These are phyloP conservation scores for Acleris cristana DNA, from an alignment of 2,888 invertebrate species.

Conservation along the genomic window DNA sequence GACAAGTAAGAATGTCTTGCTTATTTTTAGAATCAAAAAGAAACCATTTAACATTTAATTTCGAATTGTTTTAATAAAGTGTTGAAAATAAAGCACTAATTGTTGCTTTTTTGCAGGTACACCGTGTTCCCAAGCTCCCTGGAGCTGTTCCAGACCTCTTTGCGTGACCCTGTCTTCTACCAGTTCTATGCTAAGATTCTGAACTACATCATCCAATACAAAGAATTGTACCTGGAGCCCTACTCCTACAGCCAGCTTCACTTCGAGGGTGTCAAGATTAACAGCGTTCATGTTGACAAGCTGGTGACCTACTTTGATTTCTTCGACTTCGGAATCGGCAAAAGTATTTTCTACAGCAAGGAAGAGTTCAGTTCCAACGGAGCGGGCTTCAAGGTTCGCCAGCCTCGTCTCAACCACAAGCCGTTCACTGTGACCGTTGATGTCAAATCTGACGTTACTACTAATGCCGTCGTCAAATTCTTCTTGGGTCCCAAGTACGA, in stretches of 20 bases:
- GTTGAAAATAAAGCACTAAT: not conserved
- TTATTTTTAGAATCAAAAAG: too few relatives aligned
- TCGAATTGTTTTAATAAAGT: too few relatives aligned
- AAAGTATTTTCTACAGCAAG: slow-evolving; percentile 38
- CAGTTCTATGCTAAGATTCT: slow-evolving; percentile 81
- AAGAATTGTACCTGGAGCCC: slow-evolving; percentile 66
- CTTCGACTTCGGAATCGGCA: slow-evolving; percentile 63
- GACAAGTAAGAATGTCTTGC: slow-evolving; percentile 54
- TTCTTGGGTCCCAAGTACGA: slow-evolving; percentile 86
- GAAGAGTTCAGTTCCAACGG: slow-evolving; percentile 55
- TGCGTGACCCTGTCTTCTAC: slow-evolving; percentile 87
- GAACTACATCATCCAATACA: slow-evolving; percentile 78
- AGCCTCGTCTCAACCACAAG: slow-evolving; percentile 85
- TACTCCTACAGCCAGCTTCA: slow-evolving; percentile 69
- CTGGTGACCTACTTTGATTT: slow-evolving; percentile 84
- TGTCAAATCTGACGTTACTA: slow-evolving; percentile 75
- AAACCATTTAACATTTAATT: too few relatives aligned
- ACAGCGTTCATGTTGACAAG: slow-evolving; percentile 77
- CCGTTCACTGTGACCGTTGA: slow-evolving; percentile 83
- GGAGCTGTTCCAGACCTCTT: slow-evolving; percentile 79
- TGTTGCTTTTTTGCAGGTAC: slow-evolving; percentile 53
- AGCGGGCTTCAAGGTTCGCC: slow-evolving; percentile 67
- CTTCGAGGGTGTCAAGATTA: slow-evolving; percentile 79
- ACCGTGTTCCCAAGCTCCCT: slow-evolving; percentile 78
- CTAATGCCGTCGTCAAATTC: slow-evolving; percentile 78